Conservation (phyloP, 2,797 vertebrate genomes). For the Bryconaethiops microstoma region DNA sequence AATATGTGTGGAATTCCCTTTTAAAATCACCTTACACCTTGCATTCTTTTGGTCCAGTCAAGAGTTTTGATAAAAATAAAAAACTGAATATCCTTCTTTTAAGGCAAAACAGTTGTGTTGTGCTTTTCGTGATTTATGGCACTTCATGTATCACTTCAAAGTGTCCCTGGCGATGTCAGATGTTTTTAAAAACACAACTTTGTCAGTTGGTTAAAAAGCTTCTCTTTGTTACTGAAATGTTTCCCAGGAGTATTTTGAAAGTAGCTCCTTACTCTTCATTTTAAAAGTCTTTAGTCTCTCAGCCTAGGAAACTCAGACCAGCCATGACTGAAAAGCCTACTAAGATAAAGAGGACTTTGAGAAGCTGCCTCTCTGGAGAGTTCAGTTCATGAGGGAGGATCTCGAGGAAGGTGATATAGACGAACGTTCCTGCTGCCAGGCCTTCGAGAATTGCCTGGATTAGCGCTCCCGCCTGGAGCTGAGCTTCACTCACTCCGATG, state of each 20-base stretch:
- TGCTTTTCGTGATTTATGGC: not conserved
- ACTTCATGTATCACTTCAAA: not conserved
- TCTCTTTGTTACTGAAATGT: not conserved
- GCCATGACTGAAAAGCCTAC: constrained; percentile 88
- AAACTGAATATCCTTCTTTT: not conserved
- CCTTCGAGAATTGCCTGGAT: constrained; percentile 86
- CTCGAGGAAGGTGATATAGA: constrained; percentile 93
- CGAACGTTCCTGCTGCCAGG: constrained; percentile 85
- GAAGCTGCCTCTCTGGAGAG: constrained; percentile 78
- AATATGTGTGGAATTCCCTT: not conserved
- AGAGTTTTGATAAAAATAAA: not conserved
- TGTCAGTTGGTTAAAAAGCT: not conserved
- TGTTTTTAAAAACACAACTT: not conserved
- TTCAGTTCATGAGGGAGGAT: constrained; percentile 89
- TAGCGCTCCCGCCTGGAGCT: constrained; percentile 66
- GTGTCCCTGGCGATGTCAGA: not conserved
- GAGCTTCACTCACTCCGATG: constrained; percentile 79
- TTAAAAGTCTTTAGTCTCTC: constrained; percentile 36
- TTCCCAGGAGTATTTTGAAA: not conserved
- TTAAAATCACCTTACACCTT: not conserved
- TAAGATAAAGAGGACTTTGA: constrained; percentile 85
- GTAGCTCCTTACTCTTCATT: not conserved
- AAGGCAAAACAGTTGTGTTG: not conserved
- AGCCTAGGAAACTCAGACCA: constrained; percentile 81
- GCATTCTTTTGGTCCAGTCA: not conserved